phyloP scores from a whole-genome alignment of 2,888 invertebrate genomes.

The Alcis repandata region DNA sequence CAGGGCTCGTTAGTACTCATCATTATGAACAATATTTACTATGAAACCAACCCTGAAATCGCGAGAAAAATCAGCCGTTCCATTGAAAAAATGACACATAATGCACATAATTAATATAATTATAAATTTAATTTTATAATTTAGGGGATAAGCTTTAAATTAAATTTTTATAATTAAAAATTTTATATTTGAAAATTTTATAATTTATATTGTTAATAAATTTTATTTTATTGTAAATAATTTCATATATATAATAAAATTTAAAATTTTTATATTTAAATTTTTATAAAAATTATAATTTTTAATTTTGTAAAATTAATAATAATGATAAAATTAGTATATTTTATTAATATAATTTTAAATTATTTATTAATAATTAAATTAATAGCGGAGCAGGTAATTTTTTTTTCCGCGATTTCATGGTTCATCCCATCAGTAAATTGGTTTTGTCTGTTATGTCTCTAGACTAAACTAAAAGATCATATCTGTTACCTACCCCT shows the following conservation, averaged over 20 bases:
- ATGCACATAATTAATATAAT: conserved; percentile 53
- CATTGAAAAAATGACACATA: too few relatives aligned
- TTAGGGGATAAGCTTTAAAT: conserved; percentile 88
- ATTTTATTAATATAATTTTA: conserved; percentile 56
- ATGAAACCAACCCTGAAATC: too few relatives aligned
- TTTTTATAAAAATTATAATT: conserved; percentile 75
- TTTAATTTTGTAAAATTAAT: conserved; percentile 72
- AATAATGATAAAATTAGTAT: conserved; percentile 88
- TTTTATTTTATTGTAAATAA: conserved; percentile 82
- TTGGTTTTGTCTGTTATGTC: too few relatives aligned
- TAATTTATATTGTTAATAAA: conserved; percentile 86
- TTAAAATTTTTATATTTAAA: conserved; percentile 72
- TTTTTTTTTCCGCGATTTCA: too few relatives aligned
- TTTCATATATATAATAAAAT: conserved; percentile 57
- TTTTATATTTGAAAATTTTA: conserved; percentile 75
- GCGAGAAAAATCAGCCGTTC: too few relatives aligned
- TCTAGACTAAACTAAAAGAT: too few relatives aligned
- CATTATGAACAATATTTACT: too few relatives aligned
- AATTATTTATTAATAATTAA: conserved; percentile 61
- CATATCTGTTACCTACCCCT: too few relatives aligned
- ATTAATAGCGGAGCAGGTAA: too few relatives aligned
- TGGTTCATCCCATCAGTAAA: too few relatives aligned
- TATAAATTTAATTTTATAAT: conserved; percentile 74
- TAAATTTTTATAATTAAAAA: conserved; percentile 82
- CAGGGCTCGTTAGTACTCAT: too few relatives aligned